Percentiles rank a stretch among this genome's conserved stretches.
Conservation (phyloP, 2,888 invertebrate genomes). For the Apotomis turbidana region DNA sequence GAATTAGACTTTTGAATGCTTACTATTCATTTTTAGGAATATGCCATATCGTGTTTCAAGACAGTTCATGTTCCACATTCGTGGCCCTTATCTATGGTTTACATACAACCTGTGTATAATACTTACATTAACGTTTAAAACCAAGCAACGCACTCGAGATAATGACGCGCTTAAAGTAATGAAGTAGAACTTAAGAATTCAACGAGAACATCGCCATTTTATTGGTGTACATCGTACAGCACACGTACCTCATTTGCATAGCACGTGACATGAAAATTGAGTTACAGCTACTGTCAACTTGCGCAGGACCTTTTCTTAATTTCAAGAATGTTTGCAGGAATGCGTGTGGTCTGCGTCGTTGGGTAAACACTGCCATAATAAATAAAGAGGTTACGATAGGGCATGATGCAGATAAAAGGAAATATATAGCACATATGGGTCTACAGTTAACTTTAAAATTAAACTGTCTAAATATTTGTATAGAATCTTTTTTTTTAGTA, state of each 20-base stretch:
- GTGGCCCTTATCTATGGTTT: conserved; percentile 6
- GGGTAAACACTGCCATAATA: conserved; percentile 17
- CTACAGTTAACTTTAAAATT: too few relatives aligned
- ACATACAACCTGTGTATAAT: conserved; percentile 13
- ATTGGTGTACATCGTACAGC: conserved; percentile 50
- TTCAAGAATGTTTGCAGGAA: conserved; percentile 31
- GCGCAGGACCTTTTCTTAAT: conserved; percentile 32
- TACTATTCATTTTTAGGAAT: too few relatives aligned
- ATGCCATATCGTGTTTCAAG: background rate
- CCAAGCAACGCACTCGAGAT: conserved; percentile 3
- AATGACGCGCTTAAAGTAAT: conserved; percentile 14
- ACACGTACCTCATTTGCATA: conserved; percentile 71
- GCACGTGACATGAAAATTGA: conserved; percentile 64
- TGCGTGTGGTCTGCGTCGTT: conserved; percentile 16
- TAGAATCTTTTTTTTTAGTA: too few relatives aligned
- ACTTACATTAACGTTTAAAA: conserved; percentile 9
- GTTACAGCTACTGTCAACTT: conserved; percentile 32
- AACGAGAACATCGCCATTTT: conserved; percentile 31
- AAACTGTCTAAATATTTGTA: too few relatives aligned
- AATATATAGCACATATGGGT: background rate
- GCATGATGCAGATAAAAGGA: conserved; percentile 3
- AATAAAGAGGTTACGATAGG: conserved; percentile 13
- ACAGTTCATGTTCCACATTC: background rate
- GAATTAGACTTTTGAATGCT: too few relatives aligned
- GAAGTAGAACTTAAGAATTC: conserved; percentile 33